Base-by-base conservation (phyloP, 2,797 vertebrate species). In the Platalea minor region DNA sequence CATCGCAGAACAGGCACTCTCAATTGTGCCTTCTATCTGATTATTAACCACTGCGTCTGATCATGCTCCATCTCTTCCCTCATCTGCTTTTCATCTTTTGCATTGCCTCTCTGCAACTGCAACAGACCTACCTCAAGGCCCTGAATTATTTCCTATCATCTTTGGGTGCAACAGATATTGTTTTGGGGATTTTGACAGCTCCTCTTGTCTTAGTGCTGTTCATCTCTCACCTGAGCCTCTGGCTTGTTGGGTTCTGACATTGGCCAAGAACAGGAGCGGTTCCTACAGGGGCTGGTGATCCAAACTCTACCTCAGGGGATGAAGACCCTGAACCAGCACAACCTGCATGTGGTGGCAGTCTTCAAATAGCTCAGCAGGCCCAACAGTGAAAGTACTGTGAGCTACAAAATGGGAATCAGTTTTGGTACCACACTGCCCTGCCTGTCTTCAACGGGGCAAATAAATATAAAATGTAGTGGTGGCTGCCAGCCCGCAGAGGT, bases 1-100 rank as follows among this genome's bases (percentile, higher is more conserved):
- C 87, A 86, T 69, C 3, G 4, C 70, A 61, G 70, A 96, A 80
- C 41, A 87, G 68, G 85, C 35, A 6, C 41, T 95, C 76, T 80
- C 94, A 97, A 97, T 95, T 91, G 60, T 76, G 39, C 41, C 48
- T 77, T 70, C 67, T 85, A 76, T 82, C 82, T 91, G 59, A 88
- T 94, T 90, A 95, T 86, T 82, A 88, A 60, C 56, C 69, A 21
- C 69, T 88, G 73, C 21, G n/a, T 84, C 59, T 82, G 69, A 91
- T 90, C 73, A 64, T 46, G 25, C 3, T 91, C 73, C 82, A 75
- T 79, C 57, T 86, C 59, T 79, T 93, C 59, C 69, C 70, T 92
- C 56, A 70, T 73, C 76, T 94, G 89, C 85, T 95, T 91, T 91
- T 93, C 81, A 70, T 89, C 85, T n/a, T 79, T 64, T 82, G 41